Evolutionary conservation across 2,888 invertebrate species (phyloP).

Genomic region (Abrostola triplasia): DNA sequence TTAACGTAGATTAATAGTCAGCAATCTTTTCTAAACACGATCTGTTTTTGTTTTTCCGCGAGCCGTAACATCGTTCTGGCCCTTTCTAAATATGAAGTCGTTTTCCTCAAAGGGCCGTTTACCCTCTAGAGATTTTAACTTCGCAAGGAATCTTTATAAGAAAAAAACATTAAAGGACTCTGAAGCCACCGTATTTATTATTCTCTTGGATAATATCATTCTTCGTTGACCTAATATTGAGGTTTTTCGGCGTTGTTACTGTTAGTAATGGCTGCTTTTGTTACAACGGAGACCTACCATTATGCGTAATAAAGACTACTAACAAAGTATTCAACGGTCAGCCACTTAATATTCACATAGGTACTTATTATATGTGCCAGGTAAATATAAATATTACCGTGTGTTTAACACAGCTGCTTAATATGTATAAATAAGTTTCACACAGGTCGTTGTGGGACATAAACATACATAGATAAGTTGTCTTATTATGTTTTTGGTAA

Average conservation of each 20-base stretch:
- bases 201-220: slow-evolving; percentile 18
- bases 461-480: background rate
- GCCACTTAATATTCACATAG: slow-evolving; percentile 3
- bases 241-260: background rate
- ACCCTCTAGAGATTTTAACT: slow-evolving; percentile 67
- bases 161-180: slow-evolving; percentile 59
- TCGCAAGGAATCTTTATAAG: slow-evolving; percentile 62
- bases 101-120: slow-evolving; percentile 75
- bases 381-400: slow-evolving; percentile 8
- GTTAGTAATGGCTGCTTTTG: too few relatives aligned
- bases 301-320: background rate
- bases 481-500: background rate
- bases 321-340: background rate
- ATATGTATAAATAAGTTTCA: slow-evolving; percentile 20
- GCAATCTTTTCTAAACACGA: slow-evolving; percentile 32
- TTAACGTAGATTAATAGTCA: slow-evolving; percentile 21
- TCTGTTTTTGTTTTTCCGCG: slow-evolving; percentile 26
- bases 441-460: slow-evolving; percentile 3
- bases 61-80: slow-evolving; percentile 34
- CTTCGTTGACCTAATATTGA: slow-evolving; percentile 21
- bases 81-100: slow-evolving; percentile 67
- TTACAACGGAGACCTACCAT: too few relatives aligned
- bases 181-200: slow-evolving; percentile 28
- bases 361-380: slow-evolving; percentile 10
- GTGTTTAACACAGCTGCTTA: slow-evolving; percentile 29